Evolutionary conservation across 2,888 invertebrate species (phyloP).

Genomic region (Drosophila sordidula): DNA sequence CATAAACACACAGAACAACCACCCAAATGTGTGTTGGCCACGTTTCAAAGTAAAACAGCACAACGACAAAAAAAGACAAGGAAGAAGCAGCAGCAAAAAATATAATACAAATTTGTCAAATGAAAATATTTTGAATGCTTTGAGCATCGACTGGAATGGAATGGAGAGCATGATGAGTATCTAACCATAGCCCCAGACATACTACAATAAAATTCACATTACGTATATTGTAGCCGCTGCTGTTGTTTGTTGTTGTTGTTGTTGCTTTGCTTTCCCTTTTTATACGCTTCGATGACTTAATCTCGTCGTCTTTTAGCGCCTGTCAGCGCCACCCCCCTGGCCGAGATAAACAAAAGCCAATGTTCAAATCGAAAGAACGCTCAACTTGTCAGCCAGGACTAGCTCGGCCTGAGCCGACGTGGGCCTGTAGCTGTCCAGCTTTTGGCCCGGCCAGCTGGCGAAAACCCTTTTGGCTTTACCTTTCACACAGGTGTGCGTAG

Average conservation of each 20-base stretch:
- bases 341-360: conserved; percentile 50
- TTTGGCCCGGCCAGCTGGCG: neutral
- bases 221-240: conserved; percentile 19
- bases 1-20: conserved; percentile 53
- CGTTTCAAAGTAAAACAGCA: conserved; percentile 20
- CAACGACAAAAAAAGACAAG: neutral
- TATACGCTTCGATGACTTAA: conserved; percentile 79
- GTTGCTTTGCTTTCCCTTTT: conserved; percentile 48
- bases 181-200: conserved; percentile 8
- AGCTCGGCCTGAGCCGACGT: neutral
- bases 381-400: conserved; percentile 43
- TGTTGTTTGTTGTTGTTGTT: conserved; percentile 13
- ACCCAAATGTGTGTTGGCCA: conserved; percentile 40
- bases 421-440: conserved; percentile 36
- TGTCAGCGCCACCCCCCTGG: conserved; percentile 47
- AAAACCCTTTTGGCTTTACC: conserved; percentile 53
- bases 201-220: conserved; percentile 58
- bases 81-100: conserved; percentile 3
- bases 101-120: conserved; percentile 70
- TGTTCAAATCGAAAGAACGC: conserved; percentile 45
- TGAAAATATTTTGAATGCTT: conserved; percentile 74
- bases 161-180: conserved; percentile 20
- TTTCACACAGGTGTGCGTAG: conserved; percentile 63
- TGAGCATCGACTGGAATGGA: conserved; percentile 23
- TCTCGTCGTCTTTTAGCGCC: conserved; percentile 77